Base-by-base conservation (phyloP, 2,797 vertebrate genomes). In the Loriculus beryllinus region DNA sequence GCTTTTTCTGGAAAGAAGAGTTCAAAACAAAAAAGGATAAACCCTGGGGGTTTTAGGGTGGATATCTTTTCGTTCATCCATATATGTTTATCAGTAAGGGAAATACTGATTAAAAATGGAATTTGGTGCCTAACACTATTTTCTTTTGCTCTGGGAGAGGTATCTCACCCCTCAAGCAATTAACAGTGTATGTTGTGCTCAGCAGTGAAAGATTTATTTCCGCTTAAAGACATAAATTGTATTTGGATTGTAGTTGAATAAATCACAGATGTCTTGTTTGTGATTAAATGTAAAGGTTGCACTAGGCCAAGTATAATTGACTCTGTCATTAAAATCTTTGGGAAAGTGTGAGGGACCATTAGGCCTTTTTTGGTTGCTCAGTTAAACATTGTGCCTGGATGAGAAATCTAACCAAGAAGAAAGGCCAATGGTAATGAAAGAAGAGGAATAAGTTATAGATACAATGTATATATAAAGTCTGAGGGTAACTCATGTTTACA, bases 11-110 rank as follows among this genome's bases (percentile, higher is more conserved):
- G 12, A 7, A 3, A 14, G n/a, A 16, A 40, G 49, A n/a, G n/a
- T n/a, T n/a, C n/a, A n/a, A 31, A 33, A 47, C 17, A 57, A 8
- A 5, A 52, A 52, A 19, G 5, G 4, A 12, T 8, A 48, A 19
- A 18, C 0, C 3, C 5, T 0, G 3, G 26, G 20, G 9, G 57
- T 82, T 68, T 15, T 37, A 29, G 11, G 21, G 7, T 51, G 10
- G 0, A 1, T 88, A 0, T 54, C 3, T 37, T 45, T 77, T 84
- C 26, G 67, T 74, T 77, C 9, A 31, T 62, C 14, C 7, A 8
- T 47, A 7, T 31, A 15, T n/a, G 5, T 49, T 70, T 63, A 25
- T 65, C 7, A 56, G 16, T 48, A 52, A 81, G 35, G n/a, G 9
- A 59, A 60, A 20, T 77, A 39, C 2, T 63, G 16, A 54, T 63